Conservation (phyloP, 2,888 invertebrate genomes). For the Spilarctia lutea region DNA sequence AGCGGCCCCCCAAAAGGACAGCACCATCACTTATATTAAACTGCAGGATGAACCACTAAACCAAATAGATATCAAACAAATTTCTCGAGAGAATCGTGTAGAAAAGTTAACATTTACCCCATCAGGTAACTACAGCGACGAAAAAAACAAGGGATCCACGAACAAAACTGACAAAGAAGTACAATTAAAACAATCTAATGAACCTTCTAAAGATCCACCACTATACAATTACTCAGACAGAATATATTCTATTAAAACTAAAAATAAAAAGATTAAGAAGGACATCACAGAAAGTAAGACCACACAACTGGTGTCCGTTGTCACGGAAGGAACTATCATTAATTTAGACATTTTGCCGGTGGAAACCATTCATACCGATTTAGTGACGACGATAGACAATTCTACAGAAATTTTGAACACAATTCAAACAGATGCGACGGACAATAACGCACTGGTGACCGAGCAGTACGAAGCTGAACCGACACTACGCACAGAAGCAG, state of each 20-base stretch:
- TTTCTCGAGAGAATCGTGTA: slow-evolving; percentile 56
- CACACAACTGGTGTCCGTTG: neutral
- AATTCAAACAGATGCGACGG: slow-evolving; percentile 47
- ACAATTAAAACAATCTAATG: slow-evolving; percentile 1
- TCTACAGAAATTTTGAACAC: slow-evolving; percentile 39
- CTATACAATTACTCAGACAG: slow-evolving; percentile 38
- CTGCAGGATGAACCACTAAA: slow-evolving; percentile 58
- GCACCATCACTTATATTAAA: slow-evolving; percentile 71
- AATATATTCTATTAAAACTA: slow-evolving; percentile 37
- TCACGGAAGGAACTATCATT: neutral
- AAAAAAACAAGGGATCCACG: slow-evolving; percentile 7
- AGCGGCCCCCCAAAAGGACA: slow-evolving; percentile 68
- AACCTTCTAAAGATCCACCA: slow-evolving; percentile 19
- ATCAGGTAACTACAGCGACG: slow-evolving; percentile 38
- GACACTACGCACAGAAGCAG: slow-evolving; percentile 46
- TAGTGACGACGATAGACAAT: slow-evolving; percentile 29
- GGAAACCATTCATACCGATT: slow-evolving; percentile 35
- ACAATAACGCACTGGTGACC: slow-evolving; percentile 50
- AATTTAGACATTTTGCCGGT: slow-evolving; percentile 29
- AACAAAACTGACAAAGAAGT: slow-evolving; percentile 5
- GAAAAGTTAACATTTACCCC: slow-evolving; percentile 65
- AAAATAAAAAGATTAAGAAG: slow-evolving; percentile 27
- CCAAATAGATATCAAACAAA: slow-evolving; percentile 19
- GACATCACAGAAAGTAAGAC: slow-evolving; percentile 1
- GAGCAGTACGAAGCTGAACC: slow-evolving; percentile 51